Percentiles rank a stretch among this genome's conserved stretches.
Conservation (phyloP, 2,797 vertebrate genomes). For the Cephalopachus bancanus region DNA sequence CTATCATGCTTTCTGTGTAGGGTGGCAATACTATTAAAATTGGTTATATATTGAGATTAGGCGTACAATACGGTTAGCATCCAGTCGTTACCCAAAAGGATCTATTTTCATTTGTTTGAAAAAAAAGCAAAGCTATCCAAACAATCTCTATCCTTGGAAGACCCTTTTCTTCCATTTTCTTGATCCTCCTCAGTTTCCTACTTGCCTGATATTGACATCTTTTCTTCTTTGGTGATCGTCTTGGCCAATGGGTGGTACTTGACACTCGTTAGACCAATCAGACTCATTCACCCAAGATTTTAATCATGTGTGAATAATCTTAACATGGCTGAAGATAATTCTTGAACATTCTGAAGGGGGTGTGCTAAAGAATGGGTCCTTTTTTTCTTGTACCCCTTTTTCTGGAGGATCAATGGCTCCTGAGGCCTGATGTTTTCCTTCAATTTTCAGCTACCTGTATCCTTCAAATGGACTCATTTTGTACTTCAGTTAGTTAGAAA, state of each 20-base stretch:
- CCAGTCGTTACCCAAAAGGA: not conserved
- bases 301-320: not conserved
- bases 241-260: not conserved
- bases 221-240: not conserved
- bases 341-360: not conserved
- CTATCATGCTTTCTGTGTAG: not conserved
- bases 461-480: not conserved
- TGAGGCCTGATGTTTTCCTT: not conserved
- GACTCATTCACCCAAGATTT: not conserved
- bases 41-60: not conserved
- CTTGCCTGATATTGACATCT: not conserved
- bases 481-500: conserved; percentile 31
- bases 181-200: not conserved
- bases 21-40: not conserved
- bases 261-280: not conserved
- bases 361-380: not conserved
- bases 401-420: not conserved
- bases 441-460: not conserved
- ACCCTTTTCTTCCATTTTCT: not conserved
- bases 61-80: not conserved
- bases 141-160: not conserved
- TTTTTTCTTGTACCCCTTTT: not conserved
- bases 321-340: not conserved
- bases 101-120: not conserved
- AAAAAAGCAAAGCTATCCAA: not conserved